These are phyloP conservation scores for Numenius phaeopus DNA, from an alignment of 2,797 vertebrate genomes.

Conservation along the genomic window DNA sequence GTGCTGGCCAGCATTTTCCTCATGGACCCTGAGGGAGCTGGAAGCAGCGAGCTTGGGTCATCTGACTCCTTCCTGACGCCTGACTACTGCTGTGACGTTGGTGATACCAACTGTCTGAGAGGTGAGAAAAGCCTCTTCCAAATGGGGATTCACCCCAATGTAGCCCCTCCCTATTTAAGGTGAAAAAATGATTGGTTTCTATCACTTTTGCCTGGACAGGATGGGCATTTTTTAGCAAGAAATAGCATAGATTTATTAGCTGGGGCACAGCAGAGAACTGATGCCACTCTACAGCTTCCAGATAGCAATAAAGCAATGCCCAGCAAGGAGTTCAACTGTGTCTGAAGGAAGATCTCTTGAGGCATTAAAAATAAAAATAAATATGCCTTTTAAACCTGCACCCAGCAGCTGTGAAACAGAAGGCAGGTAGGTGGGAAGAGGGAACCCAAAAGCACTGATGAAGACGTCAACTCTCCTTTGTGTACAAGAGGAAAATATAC, in stretches of 20 bases:
- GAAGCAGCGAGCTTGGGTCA: not conserved
- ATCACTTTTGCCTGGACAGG: not conserved
- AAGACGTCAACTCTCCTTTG: not conserved
- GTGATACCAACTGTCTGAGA: not conserved
- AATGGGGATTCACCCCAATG: not conserved
- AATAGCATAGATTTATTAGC: not conserved
- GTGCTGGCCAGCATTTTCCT: not conserved
- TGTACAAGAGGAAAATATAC: not conserved
- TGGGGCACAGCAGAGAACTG: not conserved
- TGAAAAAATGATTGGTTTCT: not conserved
- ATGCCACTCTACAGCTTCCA: not conserved
- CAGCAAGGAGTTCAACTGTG: not conserved
- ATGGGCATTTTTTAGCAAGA: not conserved
- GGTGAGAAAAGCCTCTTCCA: not conserved
- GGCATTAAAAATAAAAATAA: not conserved
- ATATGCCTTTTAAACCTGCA: not conserved
- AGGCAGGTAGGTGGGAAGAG: not conserved
- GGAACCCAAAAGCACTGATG: not conserved
- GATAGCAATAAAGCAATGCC: not conserved
- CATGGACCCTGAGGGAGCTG: fast-evolving
- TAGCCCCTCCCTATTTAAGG: not conserved
- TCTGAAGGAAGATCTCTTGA: not conserved
- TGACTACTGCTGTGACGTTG: not conserved
- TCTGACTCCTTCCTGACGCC: not conserved
- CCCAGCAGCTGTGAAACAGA: not conserved